Evolutionary conservation across 2,888 invertebrate genomes (phyloP), one percentile per base, ranked within the genome.

Genomic region (Lagria hirta): DNA sequence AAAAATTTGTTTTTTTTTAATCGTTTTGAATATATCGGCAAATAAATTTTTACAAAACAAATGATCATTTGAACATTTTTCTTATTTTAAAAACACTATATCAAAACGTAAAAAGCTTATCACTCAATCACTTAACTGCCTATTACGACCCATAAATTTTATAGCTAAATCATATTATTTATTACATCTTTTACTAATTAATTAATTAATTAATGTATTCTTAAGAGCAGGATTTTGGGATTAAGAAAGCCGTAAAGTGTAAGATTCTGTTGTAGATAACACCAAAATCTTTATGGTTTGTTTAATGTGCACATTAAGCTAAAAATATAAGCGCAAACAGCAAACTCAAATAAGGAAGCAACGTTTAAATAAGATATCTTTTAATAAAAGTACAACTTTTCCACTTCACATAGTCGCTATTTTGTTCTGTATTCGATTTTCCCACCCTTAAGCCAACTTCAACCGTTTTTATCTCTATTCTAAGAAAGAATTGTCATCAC

Each of bases 401-500:
- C 50, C 42, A 43, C 44, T 52, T 46, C 40, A 48, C 42, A 45
- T 49, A 51, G 47, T 51, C 44, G 42, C 44, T 43, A 51, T 52
- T 52, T 52, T 36, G 41, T 47, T 43, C 43, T 43, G 41, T 45
- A 49, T 54, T 50, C 54, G 52, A 54, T 54, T 54, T 54, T 54
- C 50, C 43, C 54, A 52, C 50, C 50, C 52, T 47, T 52, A 50
- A 50, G 47, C 51, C 50, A 47, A 48, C 33, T 49, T 53, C 47
- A 50, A 50, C 45, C 43, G 49, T 54, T 54, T 51, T 52, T 51
- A 52, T 52, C 54, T 47, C 49, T 35, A 40, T 32, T 38, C 43
- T 40, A 40, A 35, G 48, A 53, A 49, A 46, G 55, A 53, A 54
- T 55, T 55, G 55, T 55, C 55, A 55, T 55, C 55, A 51, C 48